phyloP scores from a whole-genome alignment of 2,888 invertebrate genomes.

The Coelinius sp. region DNA sequence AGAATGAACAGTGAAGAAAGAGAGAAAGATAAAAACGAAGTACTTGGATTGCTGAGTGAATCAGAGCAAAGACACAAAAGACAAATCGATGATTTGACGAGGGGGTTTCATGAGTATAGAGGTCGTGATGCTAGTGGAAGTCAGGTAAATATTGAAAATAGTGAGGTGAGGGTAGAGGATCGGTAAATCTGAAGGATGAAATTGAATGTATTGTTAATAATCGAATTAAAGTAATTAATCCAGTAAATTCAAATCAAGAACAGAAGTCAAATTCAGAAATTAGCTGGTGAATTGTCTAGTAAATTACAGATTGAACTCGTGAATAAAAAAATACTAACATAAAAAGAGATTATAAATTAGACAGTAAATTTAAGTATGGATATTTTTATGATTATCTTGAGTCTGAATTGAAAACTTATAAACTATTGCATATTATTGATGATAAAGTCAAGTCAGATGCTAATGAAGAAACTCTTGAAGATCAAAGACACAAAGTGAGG shows the following conservation, averaged over 20 bases:
- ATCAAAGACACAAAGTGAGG: conserved; percentile 44
- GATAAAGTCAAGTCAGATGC: conserved; percentile 20
- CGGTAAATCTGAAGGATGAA: background rate
- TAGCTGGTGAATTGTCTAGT: background rate
- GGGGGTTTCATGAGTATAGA: background rate
- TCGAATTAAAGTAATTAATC: background rate
- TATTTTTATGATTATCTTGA: conserved; percentile 35
- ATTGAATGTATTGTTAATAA: background rate
- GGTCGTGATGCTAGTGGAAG: background rate
- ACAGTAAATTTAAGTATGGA: conserved; percentile 28
- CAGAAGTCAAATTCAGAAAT: background rate
- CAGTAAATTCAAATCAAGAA: background rate
- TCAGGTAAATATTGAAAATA: background rate
- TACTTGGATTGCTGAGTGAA: background rate
- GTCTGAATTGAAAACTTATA: conserved; percentile 36
- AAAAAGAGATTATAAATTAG: conserved; percentile 31
- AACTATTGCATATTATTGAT: conserved; percentile 37
- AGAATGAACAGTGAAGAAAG: too few relatives aligned
- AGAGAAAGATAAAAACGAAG: background rate
- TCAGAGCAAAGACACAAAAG: background rate
- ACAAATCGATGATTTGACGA: background rate
- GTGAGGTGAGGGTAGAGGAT: background rate
- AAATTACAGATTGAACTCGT: conserved; percentile 20
- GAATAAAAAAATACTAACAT: conserved; percentile 14
- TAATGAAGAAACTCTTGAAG: conserved; percentile 36